These are phyloP conservation scores for Oxystoma pomonae DNA, from an alignment of 2,888 invertebrate species.

Conservation along the genomic window DNA sequence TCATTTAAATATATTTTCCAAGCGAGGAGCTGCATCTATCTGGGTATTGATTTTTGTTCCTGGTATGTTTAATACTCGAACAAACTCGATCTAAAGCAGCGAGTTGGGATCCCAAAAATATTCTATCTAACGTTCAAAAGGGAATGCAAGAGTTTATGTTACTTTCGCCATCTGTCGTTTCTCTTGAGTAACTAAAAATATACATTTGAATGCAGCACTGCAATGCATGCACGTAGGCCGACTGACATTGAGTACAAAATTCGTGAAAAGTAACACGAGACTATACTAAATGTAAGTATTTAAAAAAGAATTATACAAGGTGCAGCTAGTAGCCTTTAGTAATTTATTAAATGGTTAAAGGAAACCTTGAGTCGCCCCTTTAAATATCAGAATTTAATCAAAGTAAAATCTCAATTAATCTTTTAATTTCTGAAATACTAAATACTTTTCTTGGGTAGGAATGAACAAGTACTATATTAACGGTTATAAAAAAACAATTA, in stretches of 20 bases:
- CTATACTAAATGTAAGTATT: not conserved
- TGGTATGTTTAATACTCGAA: too few species aligned
- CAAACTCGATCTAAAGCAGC: too few species aligned
- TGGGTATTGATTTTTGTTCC: too few species aligned
- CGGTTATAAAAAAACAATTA: constrained; percentile 42
- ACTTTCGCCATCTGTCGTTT: not conserved
- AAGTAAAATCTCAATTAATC: too few species aligned
- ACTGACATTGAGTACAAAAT: not conserved
- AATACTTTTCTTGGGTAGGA: too few species aligned
- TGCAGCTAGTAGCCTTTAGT: not conserved
- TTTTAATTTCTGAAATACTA: too few species aligned
- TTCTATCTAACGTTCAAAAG: too few species aligned
- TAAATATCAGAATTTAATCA: not conserved
- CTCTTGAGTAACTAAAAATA: not conserved
- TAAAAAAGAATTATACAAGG: not conserved
- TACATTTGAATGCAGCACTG: not conserved
- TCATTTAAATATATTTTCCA: too few species aligned
- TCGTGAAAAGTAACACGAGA: not conserved
- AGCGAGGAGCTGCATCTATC: too few species aligned
- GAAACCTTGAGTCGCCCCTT: not conserved
- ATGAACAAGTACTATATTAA: too few species aligned
- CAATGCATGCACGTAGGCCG: too few species aligned
- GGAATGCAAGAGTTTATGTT: not conserved
- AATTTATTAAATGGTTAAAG: not conserved
- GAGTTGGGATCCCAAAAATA: too few species aligned